Evolutionary conservation across 2,888 invertebrate genomes (phyloP).

Genomic region (Theretra japonica): DNA sequence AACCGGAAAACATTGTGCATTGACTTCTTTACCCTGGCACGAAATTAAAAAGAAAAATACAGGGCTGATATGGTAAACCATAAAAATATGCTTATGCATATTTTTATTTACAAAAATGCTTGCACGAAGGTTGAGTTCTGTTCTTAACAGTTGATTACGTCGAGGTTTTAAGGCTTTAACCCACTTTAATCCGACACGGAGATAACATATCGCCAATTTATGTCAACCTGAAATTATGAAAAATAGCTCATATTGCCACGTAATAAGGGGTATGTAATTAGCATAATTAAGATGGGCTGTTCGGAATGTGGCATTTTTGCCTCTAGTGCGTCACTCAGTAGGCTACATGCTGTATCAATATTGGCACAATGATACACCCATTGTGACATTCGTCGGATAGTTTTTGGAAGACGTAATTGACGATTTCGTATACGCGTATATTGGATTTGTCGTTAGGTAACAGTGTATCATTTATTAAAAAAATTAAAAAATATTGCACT

Average conservation of each 20-base stretch:
- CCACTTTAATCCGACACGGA: conserved; percentile 36
- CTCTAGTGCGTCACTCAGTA: conserved; percentile 45
- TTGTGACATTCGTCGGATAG: conserved; percentile 14
- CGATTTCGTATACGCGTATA: background rate
- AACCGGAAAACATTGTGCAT: too few species aligned
- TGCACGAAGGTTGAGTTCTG: background rate
- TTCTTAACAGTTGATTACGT: conserved; percentile 15
- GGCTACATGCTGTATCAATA: conserved; percentile 42
- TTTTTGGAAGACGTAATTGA: conserved; percentile 15
- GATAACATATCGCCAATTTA: conserved; percentile 34
- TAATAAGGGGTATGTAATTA: background rate
- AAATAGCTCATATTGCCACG: background rate
- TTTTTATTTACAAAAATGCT: conserved; percentile 3
- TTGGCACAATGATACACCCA: conserved; percentile 41
- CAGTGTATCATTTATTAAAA: too few species aligned
- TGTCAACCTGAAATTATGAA: background rate
- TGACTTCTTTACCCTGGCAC: too few species aligned
- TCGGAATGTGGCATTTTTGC: conserved; percentile 48
- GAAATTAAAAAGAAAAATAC: too few species aligned
- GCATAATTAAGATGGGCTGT: background rate
- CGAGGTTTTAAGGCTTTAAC: conserved; percentile 36
- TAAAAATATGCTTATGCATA: background rate
- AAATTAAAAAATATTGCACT: too few species aligned
- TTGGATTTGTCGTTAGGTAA: too few species aligned
- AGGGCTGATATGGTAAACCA: too few species aligned